These are phyloP conservation scores for Odontocerum albicorne DNA, from an alignment of 2,888 invertebrate species.

Conservation along the genomic window DNA sequence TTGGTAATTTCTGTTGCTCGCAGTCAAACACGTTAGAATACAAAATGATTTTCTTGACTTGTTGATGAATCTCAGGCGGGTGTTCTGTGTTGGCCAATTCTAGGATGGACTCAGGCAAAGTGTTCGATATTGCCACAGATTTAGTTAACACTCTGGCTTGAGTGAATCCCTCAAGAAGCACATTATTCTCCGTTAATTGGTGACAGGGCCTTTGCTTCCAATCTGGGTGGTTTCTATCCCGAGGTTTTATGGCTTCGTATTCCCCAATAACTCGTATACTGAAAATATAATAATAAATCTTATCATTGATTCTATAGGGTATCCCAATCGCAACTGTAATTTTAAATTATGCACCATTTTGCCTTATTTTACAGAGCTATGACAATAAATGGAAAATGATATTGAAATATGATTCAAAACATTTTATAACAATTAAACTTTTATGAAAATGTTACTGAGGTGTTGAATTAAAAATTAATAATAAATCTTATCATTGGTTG, in stretches of 20 bases:
- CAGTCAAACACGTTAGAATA: conserved; percentile 74
- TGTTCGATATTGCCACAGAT: conserved; percentile 63
- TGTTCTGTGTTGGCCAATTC: conserved; percentile 51
- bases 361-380: too few relatives aligned
- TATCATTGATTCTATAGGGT: too few relatives aligned
- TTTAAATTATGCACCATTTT: too few relatives aligned
- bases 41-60: conserved; percentile 64
- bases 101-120: conserved; percentile 64
- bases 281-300: conserved; percentile 39
- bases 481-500: too few relatives aligned
- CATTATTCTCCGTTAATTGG: conserved; percentile 61
- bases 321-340: too few relatives aligned
- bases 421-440: too few relatives aligned
- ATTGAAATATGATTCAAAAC: too few relatives aligned
- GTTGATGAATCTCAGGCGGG: conserved; percentile 56
- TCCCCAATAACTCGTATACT: conserved; percentile 52
- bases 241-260: conserved; percentile 46
- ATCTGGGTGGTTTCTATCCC: conserved; percentile 64
- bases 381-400: too few relatives aligned
- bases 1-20: conserved; percentile 76
- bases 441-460: too few relatives aligned
- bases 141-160: conserved; percentile 86
- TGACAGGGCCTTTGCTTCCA: conserved; percentile 66
- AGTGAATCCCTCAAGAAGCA: conserved; percentile 69
- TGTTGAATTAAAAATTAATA: too few relatives aligned